A percentile compares a stretch with the other conserved stretches of the same genome.
phyloP scores from a whole-genome alignment of 2,888 invertebrate species.

The Rhamnusium bicolor region DNA sequence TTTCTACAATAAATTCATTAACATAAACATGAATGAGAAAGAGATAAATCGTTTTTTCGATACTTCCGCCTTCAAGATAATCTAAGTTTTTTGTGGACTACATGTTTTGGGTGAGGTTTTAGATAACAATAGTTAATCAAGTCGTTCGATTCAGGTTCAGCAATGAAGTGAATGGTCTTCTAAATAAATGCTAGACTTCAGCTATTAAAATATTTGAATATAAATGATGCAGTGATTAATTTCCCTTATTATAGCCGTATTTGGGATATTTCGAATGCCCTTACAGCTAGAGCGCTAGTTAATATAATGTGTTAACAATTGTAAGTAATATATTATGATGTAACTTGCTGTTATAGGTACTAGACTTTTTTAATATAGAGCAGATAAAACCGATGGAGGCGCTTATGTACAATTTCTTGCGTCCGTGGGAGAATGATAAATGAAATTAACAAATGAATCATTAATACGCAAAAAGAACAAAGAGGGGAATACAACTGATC shows the following conservation, averaged over 20 bases:
- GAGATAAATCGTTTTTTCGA: not conserved
- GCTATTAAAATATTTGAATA: not conserved
- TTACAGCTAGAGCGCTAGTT: not conserved
- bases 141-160: not conserved
- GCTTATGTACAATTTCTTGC: too few relatives aligned
- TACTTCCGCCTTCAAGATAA: not conserved
- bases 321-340: not conserved
- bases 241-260: not conserved
- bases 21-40: not conserved
- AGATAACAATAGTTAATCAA: slow-evolving; percentile 13
- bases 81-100: not conserved
- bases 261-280: not conserved
- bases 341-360: not conserved
- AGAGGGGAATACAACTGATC: too few relatives aligned
- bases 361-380: too few relatives aligned
- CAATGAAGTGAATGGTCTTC: not conserved
- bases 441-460: too few relatives aligned
- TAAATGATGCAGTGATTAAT: slow-evolving; percentile 4
- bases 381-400: too few relatives aligned
- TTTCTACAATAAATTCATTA: not conserved
- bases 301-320: not conserved
- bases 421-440: too few relatives aligned
- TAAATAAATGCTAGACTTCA: not conserved
- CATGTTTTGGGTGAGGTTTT: not conserved
- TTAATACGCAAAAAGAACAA: too few relatives aligned